These are phyloP conservation scores for Anoplolepis gracilipes DNA, from an alignment of 1,140 invertebrate genomes.

Conservation along the genomic window DNA sequence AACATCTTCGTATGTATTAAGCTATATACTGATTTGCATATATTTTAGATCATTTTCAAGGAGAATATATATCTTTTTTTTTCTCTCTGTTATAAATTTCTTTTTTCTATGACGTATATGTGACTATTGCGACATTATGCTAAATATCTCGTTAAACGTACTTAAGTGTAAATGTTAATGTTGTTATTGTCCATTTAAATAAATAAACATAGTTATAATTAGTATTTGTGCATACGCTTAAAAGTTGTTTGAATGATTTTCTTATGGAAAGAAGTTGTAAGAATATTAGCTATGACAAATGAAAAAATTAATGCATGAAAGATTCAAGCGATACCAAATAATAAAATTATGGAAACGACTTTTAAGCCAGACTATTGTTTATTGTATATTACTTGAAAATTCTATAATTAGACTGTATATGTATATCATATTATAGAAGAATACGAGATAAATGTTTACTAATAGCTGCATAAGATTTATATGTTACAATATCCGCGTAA, in stretches of 20 bases:
- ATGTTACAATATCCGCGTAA: neutral
- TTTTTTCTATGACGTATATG: neutral
- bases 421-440: neutral
- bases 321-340: slow-evolving; percentile 17
- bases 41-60: neutral
- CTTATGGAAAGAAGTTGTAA: slow-evolving; percentile 15
- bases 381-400: slow-evolving; percentile 59
- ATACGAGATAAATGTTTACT: neutral
- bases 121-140: slow-evolving; percentile 23
- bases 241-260: slow-evolving; percentile 58
- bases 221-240: slow-evolving; percentile 35
- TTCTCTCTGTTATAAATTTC: neutral
- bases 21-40: neutral
- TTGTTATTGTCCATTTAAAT: slow-evolving; percentile 60
- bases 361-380: slow-evolving; percentile 27
- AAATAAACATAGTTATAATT: slow-evolving; percentile 35
- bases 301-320: neutral
- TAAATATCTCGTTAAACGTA: slow-evolving; percentile 39
- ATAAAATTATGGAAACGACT: slow-evolving; percentile 29
- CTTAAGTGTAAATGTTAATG: slow-evolving; percentile 66
- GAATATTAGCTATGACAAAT: neutral
- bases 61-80: neutral
- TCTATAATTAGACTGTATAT: slow-evolving; percentile 17
- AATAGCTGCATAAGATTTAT: slow-evolving; percentile 5
- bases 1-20: neutral